phyloP scores from a whole-genome alignment of 30 jellyfish, hydroid and myxozoan species.

The Hydractinia symbiolongicarpus region DNA sequence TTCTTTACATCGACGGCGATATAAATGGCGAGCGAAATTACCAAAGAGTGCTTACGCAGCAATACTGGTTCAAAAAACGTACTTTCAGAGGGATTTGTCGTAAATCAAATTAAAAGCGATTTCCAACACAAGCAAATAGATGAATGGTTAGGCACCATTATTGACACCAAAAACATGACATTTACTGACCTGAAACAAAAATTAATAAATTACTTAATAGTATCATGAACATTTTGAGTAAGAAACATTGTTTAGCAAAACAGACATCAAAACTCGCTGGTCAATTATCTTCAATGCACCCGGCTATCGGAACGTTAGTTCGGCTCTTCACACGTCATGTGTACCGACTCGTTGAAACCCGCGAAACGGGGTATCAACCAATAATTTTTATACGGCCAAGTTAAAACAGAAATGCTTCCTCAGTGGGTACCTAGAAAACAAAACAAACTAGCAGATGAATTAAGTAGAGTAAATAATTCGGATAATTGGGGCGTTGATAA shows the following conservation, averaged over 20 bases:
- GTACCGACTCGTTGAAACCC: too few species aligned
- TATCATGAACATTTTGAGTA: too few species aligned
- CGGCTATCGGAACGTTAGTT: neutral
- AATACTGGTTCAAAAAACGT: neutral
- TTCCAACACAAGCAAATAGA: neutral
- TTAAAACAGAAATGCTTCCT: too few species aligned
- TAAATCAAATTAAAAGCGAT: neutral
- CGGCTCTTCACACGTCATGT: neutral
- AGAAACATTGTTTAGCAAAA: neutral
- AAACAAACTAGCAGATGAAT: neutral
- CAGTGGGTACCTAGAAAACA: neutral
- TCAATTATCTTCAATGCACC: neutral
- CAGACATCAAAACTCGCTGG: neutral
- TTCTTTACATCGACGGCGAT: neutral
- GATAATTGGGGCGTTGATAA: neutral
- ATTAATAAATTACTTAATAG: neutral
- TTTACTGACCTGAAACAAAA: neutral
- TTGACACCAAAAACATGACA: neutral
- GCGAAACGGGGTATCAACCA: too few species aligned
- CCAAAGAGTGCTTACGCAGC: neutral
- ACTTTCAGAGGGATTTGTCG: slow-evolving; percentile 3
- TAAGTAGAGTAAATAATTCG: neutral
- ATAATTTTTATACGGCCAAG: too few species aligned
- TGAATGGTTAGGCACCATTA: neutral
- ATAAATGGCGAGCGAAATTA: neutral